phyloP scores from a whole-genome alignment of 2,888 invertebrate genomes.

The Epirrhoe alternata region DNA sequence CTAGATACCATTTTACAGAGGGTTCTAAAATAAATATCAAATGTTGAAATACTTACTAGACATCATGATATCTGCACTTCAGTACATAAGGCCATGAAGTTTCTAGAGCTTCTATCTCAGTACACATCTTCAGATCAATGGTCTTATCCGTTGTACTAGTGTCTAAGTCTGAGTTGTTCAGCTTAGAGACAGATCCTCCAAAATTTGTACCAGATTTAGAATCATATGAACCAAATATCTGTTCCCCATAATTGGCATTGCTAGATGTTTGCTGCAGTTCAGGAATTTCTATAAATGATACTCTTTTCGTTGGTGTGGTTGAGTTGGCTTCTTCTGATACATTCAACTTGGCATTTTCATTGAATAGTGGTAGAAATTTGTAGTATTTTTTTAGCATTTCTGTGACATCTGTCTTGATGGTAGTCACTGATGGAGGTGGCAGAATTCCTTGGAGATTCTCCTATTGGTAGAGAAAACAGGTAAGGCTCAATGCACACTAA shows the following conservation, averaged over 20 bases:
- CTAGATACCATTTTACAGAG: no score
- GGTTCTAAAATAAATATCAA: no score
- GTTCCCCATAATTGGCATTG: conserved; percentile 30
- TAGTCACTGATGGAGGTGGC: conserved; percentile 91
- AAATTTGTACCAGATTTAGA: conserved; percentile 24
- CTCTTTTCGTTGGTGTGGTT: conserved; percentile 72
- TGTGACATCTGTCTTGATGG: conserved; percentile 86
- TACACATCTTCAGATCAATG: conserved; percentile 65
- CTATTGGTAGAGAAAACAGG: conserved; percentile 62
- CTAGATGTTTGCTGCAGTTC: conserved; percentile 40
- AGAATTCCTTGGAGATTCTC: conserved; percentile 88
- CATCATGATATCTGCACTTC: conserved; percentile 87
- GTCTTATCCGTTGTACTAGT: conserved; percentile 65
- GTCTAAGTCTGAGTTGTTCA: conserved; percentile 56
- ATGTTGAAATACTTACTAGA: conserved; percentile 86
- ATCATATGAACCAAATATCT: conserved; percentile 36
- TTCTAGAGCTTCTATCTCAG: conserved; percentile 68
- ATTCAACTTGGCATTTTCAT: conserved; percentile 61
- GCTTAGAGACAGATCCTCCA: conserved; percentile 10
- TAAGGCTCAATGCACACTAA: no score
- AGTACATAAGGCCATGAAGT: conserved; percentile 86
- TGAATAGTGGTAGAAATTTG: conserved; percentile 80
- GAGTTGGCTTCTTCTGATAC: conserved; percentile 63
- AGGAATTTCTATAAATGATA: conserved; percentile 74
- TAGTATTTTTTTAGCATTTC: conserved; percentile 87